Percentiles rank a stretch among this genome's conserved stretches.
phyloP scores from a whole-genome alignment of 1,140 invertebrate species.

The Vollenhovia emeryi region DNA sequence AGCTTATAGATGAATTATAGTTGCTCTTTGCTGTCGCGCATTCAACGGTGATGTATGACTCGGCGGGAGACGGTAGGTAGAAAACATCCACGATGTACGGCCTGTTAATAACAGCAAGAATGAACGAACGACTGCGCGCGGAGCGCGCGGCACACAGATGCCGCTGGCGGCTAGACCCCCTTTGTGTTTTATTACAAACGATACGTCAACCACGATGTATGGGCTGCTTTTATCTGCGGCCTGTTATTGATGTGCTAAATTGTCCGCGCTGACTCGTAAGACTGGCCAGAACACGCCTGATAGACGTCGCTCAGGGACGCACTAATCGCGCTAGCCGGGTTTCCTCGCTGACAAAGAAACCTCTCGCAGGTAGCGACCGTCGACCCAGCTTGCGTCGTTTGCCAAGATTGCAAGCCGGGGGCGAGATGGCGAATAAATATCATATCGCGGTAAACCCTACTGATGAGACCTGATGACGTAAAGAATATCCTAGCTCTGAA shows the following conservation, averaged over 20 bases:
- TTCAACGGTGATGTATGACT: constrained; percentile 83
- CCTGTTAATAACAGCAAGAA: constrained; percentile 83
- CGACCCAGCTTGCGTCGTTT: background rate
- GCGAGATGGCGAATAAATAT: constrained; percentile 29
- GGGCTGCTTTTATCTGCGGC: constrained; percentile 84
- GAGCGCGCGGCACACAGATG: constrained; percentile 78
- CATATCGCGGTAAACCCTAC: constrained; percentile 16
- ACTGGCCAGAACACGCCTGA: constrained; percentile 79
- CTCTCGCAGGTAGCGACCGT: constrained; percentile 16
- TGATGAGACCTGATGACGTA: background rate
- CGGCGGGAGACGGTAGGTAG: constrained; percentile 79
- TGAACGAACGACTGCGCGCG: constrained; percentile 80
- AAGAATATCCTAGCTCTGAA: background rate
- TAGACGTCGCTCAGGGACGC: constrained; percentile 77
- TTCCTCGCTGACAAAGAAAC: constrained; percentile 66
- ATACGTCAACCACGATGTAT: constrained; percentile 84
- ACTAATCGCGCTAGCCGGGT: constrained; percentile 57
- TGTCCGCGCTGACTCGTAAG: constrained; percentile 83
- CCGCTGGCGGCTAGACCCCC: constrained; percentile 81
- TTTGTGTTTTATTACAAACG: constrained; percentile 86
- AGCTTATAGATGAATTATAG: constrained; percentile 84
- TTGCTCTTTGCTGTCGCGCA: constrained; percentile 83
- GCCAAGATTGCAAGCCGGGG: constrained; percentile 1
- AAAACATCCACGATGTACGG: constrained; percentile 80
- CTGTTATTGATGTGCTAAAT: constrained; percentile 85